Base-by-base conservation (phyloP, 2,888 invertebrate species). In the Dioctria linearis region DNA sequence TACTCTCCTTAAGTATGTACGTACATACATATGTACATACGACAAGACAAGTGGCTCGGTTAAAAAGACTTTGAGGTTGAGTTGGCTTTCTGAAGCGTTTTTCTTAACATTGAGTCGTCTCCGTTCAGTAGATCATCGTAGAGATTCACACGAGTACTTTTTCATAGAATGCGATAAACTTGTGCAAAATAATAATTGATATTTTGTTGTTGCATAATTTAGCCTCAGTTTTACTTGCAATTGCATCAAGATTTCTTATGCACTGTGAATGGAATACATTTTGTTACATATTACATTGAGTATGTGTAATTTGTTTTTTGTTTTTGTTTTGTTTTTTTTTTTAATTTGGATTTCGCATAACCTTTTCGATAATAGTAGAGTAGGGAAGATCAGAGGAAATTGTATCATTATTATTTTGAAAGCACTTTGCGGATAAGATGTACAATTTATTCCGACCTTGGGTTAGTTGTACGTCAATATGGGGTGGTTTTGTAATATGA, bases 131-230 rank as follows among this genome's bases (percentile, higher is more conserved):
- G 9, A 49, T 39, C 54, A 39, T n/a, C 54, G 71, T 51, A 37
- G 54, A 71, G 51, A 54, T 71, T 71, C 71, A 71, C 71, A 71
- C 71, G 71, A 71, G 51, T 54, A 71, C 51, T 40, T 51, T 71
- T 71, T 25, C 54, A 71, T 49, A 37, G 71, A 71, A 71, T 51
- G 71, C 71, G 71, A 71, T 71, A 71, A 25, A 71, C 71, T 71
- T 71, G 71, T 51, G 71, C 71, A 71, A 71, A 71, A 71, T 71
- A 71, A 71, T 71, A 71, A 71, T 71, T 71, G 71, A 71, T 71
- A 71, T 71, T 25, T 71, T 71, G 71, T 54, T 54, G 40, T 71
- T 71, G 71, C 71, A 71, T 54, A 71, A 71, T 39, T 54, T 71
- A 40, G 9, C 67, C 71, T 11, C 39, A 51, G 71, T 71, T 71